Evolutionary conservation across 2,797 vertebrate genomes (phyloP), one percentile per base, ranked within the genome.

Genomic region (Leptatherina wallacei): DNA sequence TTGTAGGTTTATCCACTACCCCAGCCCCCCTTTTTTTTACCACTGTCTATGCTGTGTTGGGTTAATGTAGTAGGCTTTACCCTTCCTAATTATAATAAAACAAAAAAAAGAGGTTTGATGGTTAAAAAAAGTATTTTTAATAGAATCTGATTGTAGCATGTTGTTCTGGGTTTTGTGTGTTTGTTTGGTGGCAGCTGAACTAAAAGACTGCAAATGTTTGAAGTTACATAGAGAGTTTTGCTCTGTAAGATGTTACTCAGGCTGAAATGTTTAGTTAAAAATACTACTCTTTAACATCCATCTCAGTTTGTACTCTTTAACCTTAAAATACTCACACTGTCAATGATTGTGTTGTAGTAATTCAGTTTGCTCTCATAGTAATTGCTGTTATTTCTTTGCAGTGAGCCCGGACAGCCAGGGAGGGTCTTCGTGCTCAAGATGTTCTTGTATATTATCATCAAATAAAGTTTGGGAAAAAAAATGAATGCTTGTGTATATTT

Each of bases 391-490:
- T 90, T 24, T 80, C 65, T 35, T 59, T 73, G 81, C 91, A 96
- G 95, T 96, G 92, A 96, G 89, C 77, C 82, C 49, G 75, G 81
- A 75, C 83, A 61, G 60, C 84, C 93, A 78, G 82, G 80, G 82
- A 84, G 77, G 82, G 81, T 85, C 89, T 80, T 61, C 89, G 65
- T 87, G 86, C 87, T 94, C 93, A 92, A 92, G 87, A 94, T 95
- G 93, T 91, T 93, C 92, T 94, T 95, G 92, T 95, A 92, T 93
- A 93, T 94, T 93, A 91, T 92, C 91, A 89, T 85, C 89, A 85
- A 95, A 94, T 95, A 93, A 93, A 90, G 0, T 88, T 87, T 84
- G 44, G 56, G 73, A 67, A 80, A 93, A 93, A 92, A 92, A 85
- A 52, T 30, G 1, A 4, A 73, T 66, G 2, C 2, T 32, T 67